These are phyloP conservation scores for Melanargia galathea DNA, from an alignment of 2,888 invertebrate species.

Conservation along the genomic window DNA sequence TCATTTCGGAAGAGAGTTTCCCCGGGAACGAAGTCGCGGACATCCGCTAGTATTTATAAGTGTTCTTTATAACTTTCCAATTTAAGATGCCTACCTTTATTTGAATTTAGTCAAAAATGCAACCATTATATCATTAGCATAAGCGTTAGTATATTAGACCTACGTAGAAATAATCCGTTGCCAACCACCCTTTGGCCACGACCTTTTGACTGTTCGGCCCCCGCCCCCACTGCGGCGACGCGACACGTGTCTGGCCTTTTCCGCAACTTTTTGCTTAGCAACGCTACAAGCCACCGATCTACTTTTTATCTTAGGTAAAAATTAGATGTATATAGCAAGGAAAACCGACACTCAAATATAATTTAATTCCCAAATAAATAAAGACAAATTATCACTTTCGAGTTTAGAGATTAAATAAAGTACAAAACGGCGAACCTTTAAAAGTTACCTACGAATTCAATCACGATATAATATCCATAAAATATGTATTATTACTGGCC, in stretches of 20 bases:
- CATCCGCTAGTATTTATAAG: too few relatives aligned
- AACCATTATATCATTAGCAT: background rate
- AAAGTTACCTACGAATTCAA: background rate
- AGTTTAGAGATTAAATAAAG: background rate
- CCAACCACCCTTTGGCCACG: constrained; percentile 31
- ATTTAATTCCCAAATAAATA: background rate
- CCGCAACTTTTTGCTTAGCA: constrained; percentile 35
- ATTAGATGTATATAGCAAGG: too few relatives aligned
- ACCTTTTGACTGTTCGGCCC: constrained; percentile 44
- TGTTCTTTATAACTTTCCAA: too few relatives aligned
- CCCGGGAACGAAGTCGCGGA: too few relatives aligned
- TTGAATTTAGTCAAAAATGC: background rate
- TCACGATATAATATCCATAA: background rate
- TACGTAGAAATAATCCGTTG: constrained; percentile 16
- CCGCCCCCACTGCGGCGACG: constrained; percentile 45
- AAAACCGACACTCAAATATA: background rate
- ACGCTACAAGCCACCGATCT: constrained; percentile 6
- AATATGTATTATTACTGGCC: background rate
- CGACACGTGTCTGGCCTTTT: constrained; percentile 45
- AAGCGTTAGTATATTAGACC: background rate
- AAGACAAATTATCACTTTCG: background rate
- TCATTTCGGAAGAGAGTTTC: too few relatives aligned
- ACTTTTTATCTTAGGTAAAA: too few relatives aligned
- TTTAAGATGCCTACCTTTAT: too few relatives aligned
- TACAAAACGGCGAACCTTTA: background rate